Percentiles rank a stretch among this genome's conserved stretches.
Evolutionary conservation across 2,113 vertebrate genomes (phyloP).

Genomic region (Psephotus haematonotus): DNA sequence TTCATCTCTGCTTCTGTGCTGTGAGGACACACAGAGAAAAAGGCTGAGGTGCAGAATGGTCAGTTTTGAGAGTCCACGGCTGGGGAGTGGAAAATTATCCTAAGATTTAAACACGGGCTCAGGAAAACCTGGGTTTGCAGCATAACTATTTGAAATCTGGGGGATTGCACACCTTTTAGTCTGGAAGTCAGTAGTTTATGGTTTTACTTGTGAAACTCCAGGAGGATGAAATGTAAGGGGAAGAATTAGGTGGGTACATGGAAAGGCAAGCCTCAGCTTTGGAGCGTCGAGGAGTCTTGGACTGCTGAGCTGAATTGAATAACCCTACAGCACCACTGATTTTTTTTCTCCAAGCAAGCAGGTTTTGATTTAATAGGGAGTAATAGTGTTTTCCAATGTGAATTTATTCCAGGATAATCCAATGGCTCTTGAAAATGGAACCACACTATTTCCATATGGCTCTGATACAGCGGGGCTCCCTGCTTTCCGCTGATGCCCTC

Average conservation of each 20-base stretch:
- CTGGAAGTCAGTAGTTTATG: background rate
- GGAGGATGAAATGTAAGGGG: background rate
- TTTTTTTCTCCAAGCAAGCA: background rate
- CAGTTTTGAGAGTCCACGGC: background rate
- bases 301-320: background rate
- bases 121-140: background rate
- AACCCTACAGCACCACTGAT: background rate
- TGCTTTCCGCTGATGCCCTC: background rate
- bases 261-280: background rate
- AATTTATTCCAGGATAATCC: background rate
- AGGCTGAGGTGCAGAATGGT: background rate
- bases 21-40: background rate
- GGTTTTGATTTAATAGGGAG: background rate
- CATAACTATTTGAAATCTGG: background rate
- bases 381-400: background rate
- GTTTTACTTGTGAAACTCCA: background rate
- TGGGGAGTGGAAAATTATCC: background rate
- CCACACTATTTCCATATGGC: background rate
- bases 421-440: background rate
- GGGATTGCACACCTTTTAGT: background rate
- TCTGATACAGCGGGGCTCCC: background rate
- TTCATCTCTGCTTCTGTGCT: background rate
- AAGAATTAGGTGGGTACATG: background rate
- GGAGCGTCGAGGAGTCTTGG: background rate
- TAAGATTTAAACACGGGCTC: background rate